Base-by-base conservation (phyloP, 2,113 vertebrate species). In the Thryonomys swinderianus region DNA sequence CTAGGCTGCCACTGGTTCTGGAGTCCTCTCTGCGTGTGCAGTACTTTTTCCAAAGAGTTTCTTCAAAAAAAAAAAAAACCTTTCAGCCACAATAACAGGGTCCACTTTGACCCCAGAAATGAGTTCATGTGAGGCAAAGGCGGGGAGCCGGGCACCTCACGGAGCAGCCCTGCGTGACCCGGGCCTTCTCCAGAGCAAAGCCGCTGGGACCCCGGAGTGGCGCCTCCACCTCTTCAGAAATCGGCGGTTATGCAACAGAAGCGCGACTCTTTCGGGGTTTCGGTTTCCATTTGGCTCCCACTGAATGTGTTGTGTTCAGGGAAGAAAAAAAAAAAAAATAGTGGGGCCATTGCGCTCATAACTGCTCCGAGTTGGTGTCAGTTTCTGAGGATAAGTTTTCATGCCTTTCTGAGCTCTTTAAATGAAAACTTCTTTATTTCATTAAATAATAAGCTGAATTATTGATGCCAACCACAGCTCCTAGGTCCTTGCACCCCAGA, bases 1-100 rank as follows among this genome's bases (percentile, higher is more conserved):
- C 86, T 67, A 93, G 80, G 85, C 59, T 86, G 69, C 40, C 95
- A 25, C 95, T 96, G 45, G 45, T 97, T 97, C 96, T 93, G 67
- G 34, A 89, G 3, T 96, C 95, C 78, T 78, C 3, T 48, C 87
- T 59, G 74, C 90, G 7, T 57, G 93, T 93, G 32, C 14, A 67
- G 8, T 74, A 37, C 74, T 93, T 93, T 85, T 96, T 95, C 67
- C 87, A 94, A 93, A 96, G 73, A 9, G 20, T 88, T 81, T 83
- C 90, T 93, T 90, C 48, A 25, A 95, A 74, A n/a, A n/a, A n/a
- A n/a, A n/a, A n/a, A n/a, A n/a, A 97, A 42, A 48, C 73, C 96
- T 95, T 80, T 71, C 62, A 93, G 23, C 42, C 84, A 91, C 81
- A 90, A 71, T 88, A 92, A 48, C 53, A 95, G 96, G 85, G 88